phyloP scores from a whole-genome alignment of 2,797 vertebrate species.

The Neosilurus mollespiculum region DNA sequence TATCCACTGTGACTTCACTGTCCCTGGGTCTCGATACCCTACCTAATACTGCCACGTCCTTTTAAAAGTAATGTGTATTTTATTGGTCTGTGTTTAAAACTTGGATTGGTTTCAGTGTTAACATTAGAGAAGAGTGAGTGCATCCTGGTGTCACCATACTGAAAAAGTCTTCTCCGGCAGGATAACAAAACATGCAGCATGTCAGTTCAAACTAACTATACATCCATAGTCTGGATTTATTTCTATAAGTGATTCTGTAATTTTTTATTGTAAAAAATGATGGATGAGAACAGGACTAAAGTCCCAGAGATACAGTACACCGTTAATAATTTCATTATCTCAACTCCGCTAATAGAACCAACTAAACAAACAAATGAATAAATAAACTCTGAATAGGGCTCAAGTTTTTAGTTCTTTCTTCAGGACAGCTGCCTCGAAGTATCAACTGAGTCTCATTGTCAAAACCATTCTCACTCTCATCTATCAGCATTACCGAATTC shows the following conservation, averaged over 20 bases:
- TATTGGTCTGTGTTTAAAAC: background rate
- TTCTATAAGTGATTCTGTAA: background rate
- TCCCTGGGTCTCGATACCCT: background rate
- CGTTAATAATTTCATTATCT: background rate
- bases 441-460: constrained; percentile 57
- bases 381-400: background rate
- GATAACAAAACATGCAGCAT: too few relatives aligned
- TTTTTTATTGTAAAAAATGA: background rate
- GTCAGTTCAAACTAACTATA: too few relatives aligned
- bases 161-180: background rate
- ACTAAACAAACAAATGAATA: too few relatives aligned
- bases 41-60: background rate
- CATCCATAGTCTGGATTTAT: background rate
- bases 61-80: background rate
- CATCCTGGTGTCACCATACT: background rate
- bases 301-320: background rate
- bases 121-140: background rate
- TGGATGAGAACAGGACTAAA: background rate
- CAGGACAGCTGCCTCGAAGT: background rate
- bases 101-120: background rate
- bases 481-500: constrained; percentile 60
- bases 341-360: background rate
- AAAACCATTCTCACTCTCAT: constrained; percentile 60
- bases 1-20: background rate
- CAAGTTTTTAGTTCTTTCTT: background rate